phyloP scores from a whole-genome alignment of 1,140 invertebrate genomes.

The Trichonephila inaurata region DNA sequence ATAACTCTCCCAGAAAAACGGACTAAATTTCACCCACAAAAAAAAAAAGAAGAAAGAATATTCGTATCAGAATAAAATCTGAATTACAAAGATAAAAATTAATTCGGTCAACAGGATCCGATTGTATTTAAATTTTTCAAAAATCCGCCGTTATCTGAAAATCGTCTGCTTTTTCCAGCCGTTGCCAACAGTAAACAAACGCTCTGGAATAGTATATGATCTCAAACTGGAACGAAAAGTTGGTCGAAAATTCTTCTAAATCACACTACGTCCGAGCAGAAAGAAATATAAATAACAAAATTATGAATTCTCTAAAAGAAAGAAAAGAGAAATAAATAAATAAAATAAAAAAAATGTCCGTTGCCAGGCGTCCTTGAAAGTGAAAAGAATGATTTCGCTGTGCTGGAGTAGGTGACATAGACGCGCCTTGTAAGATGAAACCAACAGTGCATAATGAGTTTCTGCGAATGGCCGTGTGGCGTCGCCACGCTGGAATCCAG shows the following conservation, averaged over 20 bases:
- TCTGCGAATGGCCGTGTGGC: neutral
- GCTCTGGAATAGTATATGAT: neutral
- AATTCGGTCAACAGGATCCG: neutral
- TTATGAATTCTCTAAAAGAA: neutral
- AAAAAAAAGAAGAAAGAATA: neutral
- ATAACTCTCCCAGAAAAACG: neutral
- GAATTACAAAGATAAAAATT: neutral
- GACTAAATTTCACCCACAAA: neutral
- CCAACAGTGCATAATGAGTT: neutral
- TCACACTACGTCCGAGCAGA: neutral
- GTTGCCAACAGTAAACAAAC: constrained; percentile 20
- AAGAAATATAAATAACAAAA: constrained; percentile 24
- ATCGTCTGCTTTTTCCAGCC: constrained; percentile 2
- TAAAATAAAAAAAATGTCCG: neutral
- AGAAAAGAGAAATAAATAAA: neutral
- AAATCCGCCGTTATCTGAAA: neutral
- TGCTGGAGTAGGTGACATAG: constrained; percentile 21
- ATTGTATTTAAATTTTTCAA: neutral
- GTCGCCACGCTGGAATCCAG: neutral
- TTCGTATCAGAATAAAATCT: neutral
- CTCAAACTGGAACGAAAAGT: neutral
- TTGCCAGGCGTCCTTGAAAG: constrained; percentile 13
- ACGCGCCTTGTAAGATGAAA: constrained; percentile 28
- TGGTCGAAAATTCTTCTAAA: constrained; percentile 3
- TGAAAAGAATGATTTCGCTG: constrained; percentile 20